Evolutionary conservation across 2,113 vertebrate genomes (phyloP).

Genomic region (Rhodinocichla rosea): DNA sequence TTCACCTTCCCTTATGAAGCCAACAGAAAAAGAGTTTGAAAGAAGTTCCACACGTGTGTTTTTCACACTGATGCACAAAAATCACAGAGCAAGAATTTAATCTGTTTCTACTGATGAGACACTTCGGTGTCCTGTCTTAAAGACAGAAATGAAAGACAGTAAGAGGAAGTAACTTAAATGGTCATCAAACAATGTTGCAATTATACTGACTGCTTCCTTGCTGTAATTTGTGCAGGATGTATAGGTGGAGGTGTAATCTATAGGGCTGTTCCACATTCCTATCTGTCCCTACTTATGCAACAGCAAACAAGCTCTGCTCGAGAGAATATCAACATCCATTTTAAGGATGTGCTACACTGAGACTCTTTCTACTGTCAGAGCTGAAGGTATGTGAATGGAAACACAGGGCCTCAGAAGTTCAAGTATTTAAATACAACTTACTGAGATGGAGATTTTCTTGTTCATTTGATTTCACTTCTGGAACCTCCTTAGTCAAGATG

Average conservation of each 20-base stretch:
- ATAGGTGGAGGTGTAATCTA: constrained; percentile 17
- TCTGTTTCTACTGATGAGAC: not conserved
- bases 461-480: not conserved
- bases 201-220: not conserved
- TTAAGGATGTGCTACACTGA: not conserved
- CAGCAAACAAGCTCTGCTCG: not conserved
- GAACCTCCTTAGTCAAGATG: constrained; percentile 81
- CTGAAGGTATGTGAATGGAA: not conserved
- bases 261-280: constrained; percentile 23
- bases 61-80: not conserved
- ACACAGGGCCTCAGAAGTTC: not conserved
- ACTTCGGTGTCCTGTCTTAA: not conserved
- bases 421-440: constrained; percentile 27
- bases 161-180: constrained; percentile 22
- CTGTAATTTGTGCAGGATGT: not conserved
- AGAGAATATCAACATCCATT: not conserved
- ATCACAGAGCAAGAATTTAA: not conserved
- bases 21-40: not conserved
- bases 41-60: not conserved
- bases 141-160: not conserved
- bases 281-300: not conserved
- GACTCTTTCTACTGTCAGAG: not conserved
- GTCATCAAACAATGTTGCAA: not conserved
- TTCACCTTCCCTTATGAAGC: not conserved
- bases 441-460: constrained; percentile 26